A percentile compares a stretch with the other conserved stretches of the same genome.
Conservation (phyloP, 2,113 vertebrate genomes). For the Antennarius striatus region DNA sequence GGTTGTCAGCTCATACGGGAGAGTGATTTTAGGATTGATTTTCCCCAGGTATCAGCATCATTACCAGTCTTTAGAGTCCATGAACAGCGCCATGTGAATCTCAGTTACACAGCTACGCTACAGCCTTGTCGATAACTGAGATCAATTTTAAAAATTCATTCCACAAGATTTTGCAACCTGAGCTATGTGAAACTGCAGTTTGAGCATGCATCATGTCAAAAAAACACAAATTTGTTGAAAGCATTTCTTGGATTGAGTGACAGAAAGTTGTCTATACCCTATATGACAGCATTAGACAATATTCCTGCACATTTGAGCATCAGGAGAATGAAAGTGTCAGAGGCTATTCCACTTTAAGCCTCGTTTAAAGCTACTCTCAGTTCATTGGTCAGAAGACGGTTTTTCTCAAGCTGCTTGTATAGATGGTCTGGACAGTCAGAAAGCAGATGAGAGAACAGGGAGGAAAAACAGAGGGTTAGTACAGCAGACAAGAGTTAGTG, state of each 20-base stretch:
- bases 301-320: conserved; percentile 28
- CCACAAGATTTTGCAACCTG: background rate
- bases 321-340: conserved; percentile 26
- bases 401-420: conserved; percentile 97
- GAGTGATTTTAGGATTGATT: background rate
- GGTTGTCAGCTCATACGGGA: background rate
- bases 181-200: conserved; percentile 5
- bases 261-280: conserved; percentile 12
- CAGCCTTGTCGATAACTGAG: conserved; percentile 46
- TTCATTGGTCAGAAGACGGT: conserved; percentile 92
- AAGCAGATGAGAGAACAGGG: conserved; percentile 81
- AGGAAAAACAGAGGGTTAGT: conserved; percentile 67
- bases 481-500: background rate
- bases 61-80: background rate
- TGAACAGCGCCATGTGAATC: background rate
- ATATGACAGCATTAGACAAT: conserved; percentile 25
- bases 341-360: conserved; percentile 75
- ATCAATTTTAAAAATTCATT: conserved; percentile 2
- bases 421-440: conserved; percentile 90
- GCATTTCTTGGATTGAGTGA: conserved; percentile 11
- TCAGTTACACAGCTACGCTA: conserved; percentile 1
- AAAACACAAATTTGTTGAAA: conserved; percentile 23
- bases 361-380: conserved; percentile 94
- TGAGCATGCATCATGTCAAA: conserved; percentile 55
- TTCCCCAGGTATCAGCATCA: background rate